phyloP scores from a whole-genome alignment of 2,113 vertebrate species.

The Pelecanus crispus region DNA sequence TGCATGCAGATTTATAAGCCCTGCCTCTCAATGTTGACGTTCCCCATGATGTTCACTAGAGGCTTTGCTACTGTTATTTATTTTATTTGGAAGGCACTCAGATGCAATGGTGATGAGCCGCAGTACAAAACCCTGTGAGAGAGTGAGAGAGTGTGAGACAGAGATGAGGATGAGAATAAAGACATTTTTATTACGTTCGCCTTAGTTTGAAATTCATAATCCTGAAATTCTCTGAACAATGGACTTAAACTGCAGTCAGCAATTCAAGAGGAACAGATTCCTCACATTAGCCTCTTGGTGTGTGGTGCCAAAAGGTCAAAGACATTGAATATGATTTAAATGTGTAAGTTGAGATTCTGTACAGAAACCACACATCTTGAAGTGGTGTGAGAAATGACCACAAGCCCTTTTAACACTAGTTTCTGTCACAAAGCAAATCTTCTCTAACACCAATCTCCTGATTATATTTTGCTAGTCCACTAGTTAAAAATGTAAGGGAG shows the following conservation, averaged over 20 bases:
- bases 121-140: constrained; percentile 40
- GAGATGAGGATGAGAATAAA: constrained; percentile 42
- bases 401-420: constrained; percentile 54
- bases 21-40: constrained; percentile 20
- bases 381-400: constrained; percentile 66
- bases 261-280: constrained; percentile 70
- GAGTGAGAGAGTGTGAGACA: constrained; percentile 18
- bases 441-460: constrained; percentile 29
- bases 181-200: not conserved
- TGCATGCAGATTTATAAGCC: constrained; percentile 46
- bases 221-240: constrained; percentile 52
- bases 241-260: constrained; percentile 63
- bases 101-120: constrained; percentile 1
- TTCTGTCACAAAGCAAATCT: constrained; percentile 47
- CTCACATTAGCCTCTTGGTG: constrained; percentile 65
- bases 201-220: constrained; percentile 58
- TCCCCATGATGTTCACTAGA: constrained; percentile 29
- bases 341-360: constrained; percentile 61
- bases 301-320: constrained; percentile 69
- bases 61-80: constrained; percentile 34
- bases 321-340: constrained; percentile 68
- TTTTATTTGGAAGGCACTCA: constrained; percentile 41
- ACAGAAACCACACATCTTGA: constrained; percentile 54
- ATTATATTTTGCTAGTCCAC: constrained; percentile 34
- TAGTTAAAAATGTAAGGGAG: constrained; percentile 22